Evolutionary conservation across 53 echinoderm and acorn worm species (phyloP).

Genomic region (Holothuria leucospilota): DNA sequence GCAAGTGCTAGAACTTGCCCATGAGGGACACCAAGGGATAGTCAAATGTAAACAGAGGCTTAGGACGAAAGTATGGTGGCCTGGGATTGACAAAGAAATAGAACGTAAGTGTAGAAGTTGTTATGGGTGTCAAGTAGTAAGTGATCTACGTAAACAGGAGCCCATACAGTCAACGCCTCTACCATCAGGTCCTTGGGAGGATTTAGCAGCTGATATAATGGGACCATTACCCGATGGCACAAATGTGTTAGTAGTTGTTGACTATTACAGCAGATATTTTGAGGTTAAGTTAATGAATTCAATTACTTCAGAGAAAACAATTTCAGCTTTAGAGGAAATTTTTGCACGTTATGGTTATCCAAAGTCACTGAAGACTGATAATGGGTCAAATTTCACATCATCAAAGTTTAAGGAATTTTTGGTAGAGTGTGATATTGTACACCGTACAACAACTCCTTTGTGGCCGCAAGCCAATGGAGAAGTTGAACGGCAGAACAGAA

Average conservation of each 20-base stretch:
- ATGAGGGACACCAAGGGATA: slow-evolving; percentile 43
- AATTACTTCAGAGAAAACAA: slow-evolving; percentile 46
- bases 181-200: slow-evolving; percentile 48
- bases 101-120: slow-evolving; percentile 18
- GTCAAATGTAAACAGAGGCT: slow-evolving; percentile 33
- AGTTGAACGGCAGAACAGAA: slow-evolving; percentile 65
- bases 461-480: slow-evolving; percentile 71
- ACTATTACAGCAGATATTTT: slow-evolving; percentile 56
- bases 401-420: slow-evolving; percentile 49
- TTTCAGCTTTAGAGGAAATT: slow-evolving; percentile 36
- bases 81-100: slow-evolving; percentile 8
- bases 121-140: slow-evolving; percentile 44
- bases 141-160: background rate
- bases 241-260: slow-evolving; percentile 48
- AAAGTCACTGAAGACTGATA: slow-evolving; percentile 48
- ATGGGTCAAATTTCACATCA: slow-evolving; percentile 61
- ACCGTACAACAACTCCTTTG: slow-evolving; percentile 54
- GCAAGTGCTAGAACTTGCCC: slow-evolving; percentile 26
- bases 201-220: slow-evolving; percentile 50
- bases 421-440: slow-evolving; percentile 42
- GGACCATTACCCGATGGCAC: slow-evolving; percentile 57
- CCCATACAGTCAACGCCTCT: slow-evolving; percentile 33
- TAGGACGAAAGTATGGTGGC: slow-evolving; percentile 39
- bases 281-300: slow-evolving; percentile 59
- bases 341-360: slow-evolving; percentile 64